These are phyloP conservation scores for Onychomys leucogaster DNA, from an alignment of 2,797 vertebrate genomes.

Conservation along the genomic window DNA sequence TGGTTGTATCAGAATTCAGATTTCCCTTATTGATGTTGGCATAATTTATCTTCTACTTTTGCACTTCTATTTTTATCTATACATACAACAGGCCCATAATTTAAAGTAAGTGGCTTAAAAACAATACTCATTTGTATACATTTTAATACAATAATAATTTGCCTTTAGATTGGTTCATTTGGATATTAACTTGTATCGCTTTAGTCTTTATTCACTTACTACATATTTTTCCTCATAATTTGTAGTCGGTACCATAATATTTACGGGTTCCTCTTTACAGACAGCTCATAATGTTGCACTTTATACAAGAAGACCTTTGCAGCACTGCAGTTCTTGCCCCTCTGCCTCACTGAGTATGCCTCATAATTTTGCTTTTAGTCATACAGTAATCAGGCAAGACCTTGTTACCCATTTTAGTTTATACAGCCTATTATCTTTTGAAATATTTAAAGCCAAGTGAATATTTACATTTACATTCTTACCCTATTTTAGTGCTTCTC, in stretches of 20 bases:
- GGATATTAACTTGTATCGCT: background rate
- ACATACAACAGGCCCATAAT: background rate
- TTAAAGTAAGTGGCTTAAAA: background rate
- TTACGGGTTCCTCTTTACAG: constrained; percentile 21
- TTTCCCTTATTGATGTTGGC: background rate
- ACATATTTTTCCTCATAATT: background rate
- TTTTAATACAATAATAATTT: background rate
- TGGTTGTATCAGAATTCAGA: background rate
- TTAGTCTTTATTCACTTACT: background rate
- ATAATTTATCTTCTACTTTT: background rate
- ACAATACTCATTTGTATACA: background rate
- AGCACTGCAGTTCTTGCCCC: background rate
- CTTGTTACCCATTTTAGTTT: background rate
- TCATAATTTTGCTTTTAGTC: background rate
- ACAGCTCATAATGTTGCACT: background rate
- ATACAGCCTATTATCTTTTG: background rate
- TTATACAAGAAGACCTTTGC: background rate
- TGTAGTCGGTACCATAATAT: background rate
- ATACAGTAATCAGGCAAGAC: background rate
- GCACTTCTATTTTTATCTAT: background rate
- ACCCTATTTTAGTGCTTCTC: background rate
- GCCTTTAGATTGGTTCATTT: constrained; percentile 8
- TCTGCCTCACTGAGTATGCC: background rate
- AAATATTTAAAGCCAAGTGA: constrained; percentile 18
- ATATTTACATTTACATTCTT: background rate